Evolutionary conservation across 2,797 vertebrate genomes (phyloP).

Genomic region (Peromyscus aztecus): DNA sequence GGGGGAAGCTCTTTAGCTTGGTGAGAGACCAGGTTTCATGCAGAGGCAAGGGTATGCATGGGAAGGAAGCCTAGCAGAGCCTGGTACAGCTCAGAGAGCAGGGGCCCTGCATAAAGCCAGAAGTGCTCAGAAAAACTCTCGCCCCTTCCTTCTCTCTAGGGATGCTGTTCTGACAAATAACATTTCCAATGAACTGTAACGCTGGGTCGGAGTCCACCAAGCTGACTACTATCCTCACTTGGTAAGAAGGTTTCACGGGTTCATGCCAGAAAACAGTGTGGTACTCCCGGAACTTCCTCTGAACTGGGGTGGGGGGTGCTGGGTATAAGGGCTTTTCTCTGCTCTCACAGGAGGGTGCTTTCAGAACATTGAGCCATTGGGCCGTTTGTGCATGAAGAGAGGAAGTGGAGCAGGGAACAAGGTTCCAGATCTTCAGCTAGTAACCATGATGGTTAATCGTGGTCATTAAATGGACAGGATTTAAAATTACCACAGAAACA

Average conservation of each 20-base stretch:
- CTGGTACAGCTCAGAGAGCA: neutral
- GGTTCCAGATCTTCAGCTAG: neutral
- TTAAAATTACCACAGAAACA: neutral
- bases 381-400: neutral
- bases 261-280: slow-evolving; percentile 79
- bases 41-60: neutral
- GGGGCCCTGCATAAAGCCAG: neutral
- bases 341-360: neutral
- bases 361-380: neutral
- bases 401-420: neutral
- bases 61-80: neutral
- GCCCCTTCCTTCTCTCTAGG: neutral
- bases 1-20: neutral
- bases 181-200: slow-evolving; percentile 77
- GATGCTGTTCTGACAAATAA: slow-evolving; percentile 55
- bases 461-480: neutral
- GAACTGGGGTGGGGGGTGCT: neutral
- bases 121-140: slow-evolving; percentile 72
- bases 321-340: neutral
- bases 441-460: neutral
- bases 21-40: slow-evolving; percentile 35
- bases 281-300: slow-evolving; percentile 76
- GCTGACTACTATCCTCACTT: slow-evolving; percentile 75
- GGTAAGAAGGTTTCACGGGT: slow-evolving; percentile 85
- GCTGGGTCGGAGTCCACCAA: slow-evolving; percentile 72